Base-by-base conservation (phyloP, 2,888 invertebrate species). In the Hartigia nigra region DNA sequence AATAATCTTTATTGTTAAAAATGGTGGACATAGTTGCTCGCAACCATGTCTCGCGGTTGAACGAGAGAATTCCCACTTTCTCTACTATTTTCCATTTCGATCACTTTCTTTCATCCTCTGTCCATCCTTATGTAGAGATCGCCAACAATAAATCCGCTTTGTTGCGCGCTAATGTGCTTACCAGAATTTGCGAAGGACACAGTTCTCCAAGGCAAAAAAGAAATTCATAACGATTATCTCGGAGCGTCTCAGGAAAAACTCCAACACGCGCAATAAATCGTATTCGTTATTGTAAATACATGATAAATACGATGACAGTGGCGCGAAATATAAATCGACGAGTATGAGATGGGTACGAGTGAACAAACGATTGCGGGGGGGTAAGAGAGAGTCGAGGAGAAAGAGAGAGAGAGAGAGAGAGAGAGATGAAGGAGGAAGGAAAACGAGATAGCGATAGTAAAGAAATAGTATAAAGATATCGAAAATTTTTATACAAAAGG, bases 1-100 rank as follows among this genome's bases (percentile, higher is more conserved):
- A 89, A 89, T 88, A 88, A 89, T 86, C 87, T 88, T 55, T 88
- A 88, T 84, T 82, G 86, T 85, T 88, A 84, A 87, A 88, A 87
- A 83, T 83, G 81, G 76, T 77, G 74, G 77, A 79, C 79, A 79
- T 72, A 75, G 79, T 82, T 80, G 83, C 80, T 79, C 37, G 80
- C 82, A 82, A 82, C 81, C 75, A 79, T 80, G 83, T 82, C 83
- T 76, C 80, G 76, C 69, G 72, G 81, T 78, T 83, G 81, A 82
- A 82, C 80, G 78, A 81, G 82, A 82, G 79, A 84, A 83, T 80
- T 81, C 77, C 81, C 81, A 81, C 81, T 76, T 80, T 81, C 76
- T 74, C 82, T 82, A 82, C 81, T 84, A 84, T 81, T 79, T 79
- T 81, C 81, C 81, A 80, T 83, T 85, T 83, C 83, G 85, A 85